Percentiles rank a stretch among this genome's conserved stretches.
These are phyloP conservation scores for Spheniscus humboldti DNA, from an alignment of 2,797 vertebrate genomes.

Conservation along the genomic window DNA sequence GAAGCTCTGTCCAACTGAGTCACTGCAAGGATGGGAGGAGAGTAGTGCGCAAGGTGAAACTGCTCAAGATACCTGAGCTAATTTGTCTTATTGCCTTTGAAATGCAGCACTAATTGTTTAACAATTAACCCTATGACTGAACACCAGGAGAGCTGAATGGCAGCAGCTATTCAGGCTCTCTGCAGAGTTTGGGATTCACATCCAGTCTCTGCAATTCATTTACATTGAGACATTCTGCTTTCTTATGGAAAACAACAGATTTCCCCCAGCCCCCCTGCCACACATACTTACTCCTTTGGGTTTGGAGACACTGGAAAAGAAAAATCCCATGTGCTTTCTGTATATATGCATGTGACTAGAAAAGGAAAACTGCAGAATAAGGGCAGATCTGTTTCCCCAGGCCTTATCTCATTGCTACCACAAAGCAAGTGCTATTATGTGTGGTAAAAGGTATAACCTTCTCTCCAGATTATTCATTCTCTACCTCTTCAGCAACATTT, in stretches of 20 bases:
- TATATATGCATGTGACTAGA: background rate
- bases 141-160: conserved; percentile 46
- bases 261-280: background rate
- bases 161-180: conserved; percentile 39
- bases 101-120: conserved; percentile 61
- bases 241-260: conserved; percentile 4
- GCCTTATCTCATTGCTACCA: background rate
- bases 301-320: background rate
- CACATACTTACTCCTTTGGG: background rate
- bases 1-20: conserved; percentile 27
- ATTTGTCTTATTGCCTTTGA: conserved; percentile 73
- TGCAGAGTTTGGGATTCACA: background rate
- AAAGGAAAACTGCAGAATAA: background rate
- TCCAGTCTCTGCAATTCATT: background rate
- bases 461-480: background rate
- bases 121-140: conserved; percentile 67
- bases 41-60: conserved; percentile 19
- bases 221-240: background rate
- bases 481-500: background rate
- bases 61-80: conserved; percentile 66
- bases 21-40: background rate
- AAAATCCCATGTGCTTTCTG: background rate
- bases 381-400: background rate
- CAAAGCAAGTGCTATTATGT: background rate
- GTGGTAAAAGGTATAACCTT: background rate